phyloP scores from a whole-genome alignment of 2,888 invertebrate species.

The Campopleginae sp. region DNA sequence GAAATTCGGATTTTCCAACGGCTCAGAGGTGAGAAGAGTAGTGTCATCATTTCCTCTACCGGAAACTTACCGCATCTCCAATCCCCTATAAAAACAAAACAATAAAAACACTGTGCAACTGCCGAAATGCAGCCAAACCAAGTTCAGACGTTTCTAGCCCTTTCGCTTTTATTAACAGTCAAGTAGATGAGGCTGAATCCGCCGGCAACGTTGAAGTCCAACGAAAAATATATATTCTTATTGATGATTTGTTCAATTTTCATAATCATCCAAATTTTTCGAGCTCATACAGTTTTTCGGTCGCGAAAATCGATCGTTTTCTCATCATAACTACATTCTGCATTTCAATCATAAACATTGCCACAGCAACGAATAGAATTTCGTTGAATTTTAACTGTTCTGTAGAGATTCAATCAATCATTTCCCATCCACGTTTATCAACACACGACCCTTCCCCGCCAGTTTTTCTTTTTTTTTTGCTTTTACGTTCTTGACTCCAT shows the following conservation, averaged over 20 bases:
- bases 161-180: too few species aligned
- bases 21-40: constrained; percentile 59
- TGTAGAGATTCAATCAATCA: not conserved
- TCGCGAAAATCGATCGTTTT: too few species aligned
- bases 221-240: too few species aligned
- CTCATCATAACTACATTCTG: too few species aligned
- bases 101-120: not conserved
- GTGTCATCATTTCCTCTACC: constrained; percentile 33
- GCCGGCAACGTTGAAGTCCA: too few species aligned
- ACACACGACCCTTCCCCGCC: not conserved
- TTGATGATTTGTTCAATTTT: too few species aligned
- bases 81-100: constrained; percentile 1
- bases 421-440: not conserved
- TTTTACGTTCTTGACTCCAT: not conserved
- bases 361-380: too few species aligned
- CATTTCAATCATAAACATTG: too few species aligned
- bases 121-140: not conserved
- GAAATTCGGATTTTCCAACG: constrained; percentile 25
- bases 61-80: constrained; percentile 26
- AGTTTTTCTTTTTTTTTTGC: not conserved
- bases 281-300: too few species aligned
- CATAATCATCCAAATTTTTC: too few species aligned
- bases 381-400: too few species aligned
- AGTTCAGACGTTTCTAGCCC: not conserved
- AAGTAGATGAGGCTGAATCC: too few species aligned